phyloP scores from a whole-genome alignment of 2,888 invertebrate species.

The Blastobasis lacticolella region DNA sequence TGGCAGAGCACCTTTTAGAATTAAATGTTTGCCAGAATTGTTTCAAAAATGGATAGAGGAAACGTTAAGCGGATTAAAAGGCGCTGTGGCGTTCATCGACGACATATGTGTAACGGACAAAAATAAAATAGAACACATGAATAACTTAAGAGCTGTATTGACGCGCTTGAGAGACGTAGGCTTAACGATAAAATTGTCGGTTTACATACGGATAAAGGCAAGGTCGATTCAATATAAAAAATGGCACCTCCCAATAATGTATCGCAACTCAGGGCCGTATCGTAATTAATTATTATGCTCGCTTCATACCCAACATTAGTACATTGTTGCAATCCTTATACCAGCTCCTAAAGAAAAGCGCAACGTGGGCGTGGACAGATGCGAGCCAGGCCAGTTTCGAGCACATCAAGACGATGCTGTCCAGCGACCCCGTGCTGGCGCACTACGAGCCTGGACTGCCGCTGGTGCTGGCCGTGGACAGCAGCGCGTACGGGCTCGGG shows the following conservation, averaged over 20 bases:
- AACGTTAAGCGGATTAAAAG: no score
- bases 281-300: background rate
- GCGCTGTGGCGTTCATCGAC: background rate
- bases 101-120: background rate
- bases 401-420: background rate
- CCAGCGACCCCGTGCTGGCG: constrained; percentile 8
- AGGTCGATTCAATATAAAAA: no score
- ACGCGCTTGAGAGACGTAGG: background rate
- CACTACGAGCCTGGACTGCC: constrained; percentile 15
- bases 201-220: no score
- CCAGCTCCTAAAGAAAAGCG: background rate
- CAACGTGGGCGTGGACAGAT: background rate
- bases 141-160: background rate
- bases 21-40: constrained; percentile 1
- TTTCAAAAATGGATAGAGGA: constrained; percentile 1
- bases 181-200: no score
- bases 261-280: background rate
- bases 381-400: background rate
- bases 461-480: constrained; percentile 14
- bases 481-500: no score
- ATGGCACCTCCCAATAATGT: no score
- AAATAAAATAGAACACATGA: background rate
- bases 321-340: background rate
- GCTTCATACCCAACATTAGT: background rate
- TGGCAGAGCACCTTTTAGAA: background rate